A percentile compares a stretch with the other conserved stretches of the same genome.
These are phyloP conservation scores for Lucilia sericata DNA, from an alignment of 1,140 invertebrate species.

Conservation along the genomic window DNA sequence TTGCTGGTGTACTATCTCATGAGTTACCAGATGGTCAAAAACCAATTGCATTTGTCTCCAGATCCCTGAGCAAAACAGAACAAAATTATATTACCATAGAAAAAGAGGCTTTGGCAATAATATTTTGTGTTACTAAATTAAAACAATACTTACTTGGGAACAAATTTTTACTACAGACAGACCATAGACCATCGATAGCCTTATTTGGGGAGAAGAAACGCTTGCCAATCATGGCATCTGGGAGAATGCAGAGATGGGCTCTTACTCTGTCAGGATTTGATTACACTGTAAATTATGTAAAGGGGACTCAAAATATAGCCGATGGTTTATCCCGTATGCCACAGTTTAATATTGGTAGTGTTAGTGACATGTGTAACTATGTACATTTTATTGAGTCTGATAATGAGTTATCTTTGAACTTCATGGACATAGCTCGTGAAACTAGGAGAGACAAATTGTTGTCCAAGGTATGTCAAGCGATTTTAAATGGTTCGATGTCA, in stretches of 20 bases:
- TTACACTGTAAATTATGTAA: constrained; percentile 62
- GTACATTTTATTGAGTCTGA: not conserved
- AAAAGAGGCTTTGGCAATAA: constrained; percentile 37
- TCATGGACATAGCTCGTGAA: not conserved
- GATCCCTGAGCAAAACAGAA: constrained; percentile 15
- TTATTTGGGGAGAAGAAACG: constrained; percentile 66
- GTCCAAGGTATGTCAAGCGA: not conserved
- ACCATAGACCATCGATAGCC: constrained; percentile 69
- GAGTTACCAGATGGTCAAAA: not conserved
- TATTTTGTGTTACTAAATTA: constrained; percentile 27
- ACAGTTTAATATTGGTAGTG: not conserved
- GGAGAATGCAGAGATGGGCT: constrained; percentile 62
- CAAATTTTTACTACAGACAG: constrained; percentile 69
- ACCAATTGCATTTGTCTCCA: constrained; percentile 32
- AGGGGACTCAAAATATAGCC: not conserved
- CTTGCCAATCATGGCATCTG: constrained; percentile 59
- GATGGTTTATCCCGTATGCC: not conserved
- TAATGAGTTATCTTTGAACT: not conserved
- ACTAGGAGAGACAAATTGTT: not conserved
- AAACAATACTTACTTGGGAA: constrained; percentile 56
- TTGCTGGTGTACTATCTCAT: not conserved
- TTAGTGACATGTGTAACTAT: not conserved
- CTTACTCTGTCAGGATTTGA: constrained; percentile 61
- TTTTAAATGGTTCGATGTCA: not conserved
- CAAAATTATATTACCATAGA: constrained; percentile 27